Evolutionary conservation across 2,888 invertebrate species (phyloP).

Genomic region (Limenitis arthemis): DNA sequence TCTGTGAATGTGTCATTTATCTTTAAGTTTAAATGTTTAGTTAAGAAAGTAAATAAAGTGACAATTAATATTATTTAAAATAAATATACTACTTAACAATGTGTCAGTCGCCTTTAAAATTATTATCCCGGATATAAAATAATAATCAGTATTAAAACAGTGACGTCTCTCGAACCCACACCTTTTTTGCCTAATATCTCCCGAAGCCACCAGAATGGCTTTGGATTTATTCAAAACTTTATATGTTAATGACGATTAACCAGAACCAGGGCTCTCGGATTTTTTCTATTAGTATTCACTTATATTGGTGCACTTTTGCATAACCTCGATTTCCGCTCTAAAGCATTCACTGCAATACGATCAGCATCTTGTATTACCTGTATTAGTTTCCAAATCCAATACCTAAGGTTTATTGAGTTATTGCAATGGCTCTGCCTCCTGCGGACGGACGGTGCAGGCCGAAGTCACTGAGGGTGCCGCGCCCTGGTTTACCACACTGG

Average conservation of each 20-base stretch:
- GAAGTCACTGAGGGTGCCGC: slow-evolving; percentile 52
- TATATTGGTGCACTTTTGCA: slow-evolving; percentile 24
- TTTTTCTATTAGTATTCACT: slow-evolving; percentile 4
- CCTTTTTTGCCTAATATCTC: too few relatives aligned
- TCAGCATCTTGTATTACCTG: slow-evolving; percentile 47
- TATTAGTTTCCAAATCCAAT: slow-evolving; percentile 54
- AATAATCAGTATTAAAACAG: too few relatives aligned
- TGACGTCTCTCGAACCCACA: too few relatives aligned
- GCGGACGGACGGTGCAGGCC: slow-evolving; percentile 38
- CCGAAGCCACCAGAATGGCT: too few relatives aligned
- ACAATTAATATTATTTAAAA: too few relatives aligned
- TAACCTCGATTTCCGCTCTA: slow-evolving; percentile 49
- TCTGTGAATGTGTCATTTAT: slow-evolving; percentile 38
- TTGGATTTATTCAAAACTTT: too few relatives aligned
- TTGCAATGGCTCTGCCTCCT: slow-evolving; percentile 47
- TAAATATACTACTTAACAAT: too few relatives aligned
- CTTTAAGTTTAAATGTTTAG: neutral
- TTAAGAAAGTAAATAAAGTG: too few relatives aligned
- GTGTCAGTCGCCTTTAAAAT: too few relatives aligned
- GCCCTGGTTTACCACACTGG: slow-evolving; percentile 65
- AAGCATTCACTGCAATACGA: slow-evolving; percentile 50
- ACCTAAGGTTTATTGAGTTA: slow-evolving; percentile 43
- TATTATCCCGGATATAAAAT: too few relatives aligned
- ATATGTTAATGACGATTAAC: too few relatives aligned
- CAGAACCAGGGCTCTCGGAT: neutral